phyloP scores from a whole-genome alignment of 2,888 invertebrate species.

The Myopa testacea region DNA sequence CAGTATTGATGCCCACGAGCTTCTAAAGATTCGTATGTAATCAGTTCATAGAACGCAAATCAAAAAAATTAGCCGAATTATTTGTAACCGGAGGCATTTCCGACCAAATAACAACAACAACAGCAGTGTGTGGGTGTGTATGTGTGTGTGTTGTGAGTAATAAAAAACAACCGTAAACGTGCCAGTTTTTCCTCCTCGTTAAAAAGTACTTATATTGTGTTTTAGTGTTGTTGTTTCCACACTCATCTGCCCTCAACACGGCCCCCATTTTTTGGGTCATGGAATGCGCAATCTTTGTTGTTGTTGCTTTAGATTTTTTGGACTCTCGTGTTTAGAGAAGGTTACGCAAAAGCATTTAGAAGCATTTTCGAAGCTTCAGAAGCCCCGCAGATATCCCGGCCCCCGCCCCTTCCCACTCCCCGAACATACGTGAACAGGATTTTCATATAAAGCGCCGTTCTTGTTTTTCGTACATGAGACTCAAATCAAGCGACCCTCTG shows the following conservation, averaged over 20 bases:
- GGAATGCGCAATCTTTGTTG: not conserved
- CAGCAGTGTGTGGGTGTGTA: constrained; percentile 40
- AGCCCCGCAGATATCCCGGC: too few relatives aligned
- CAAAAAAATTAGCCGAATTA: constrained; percentile 48
- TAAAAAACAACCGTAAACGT: not conserved
- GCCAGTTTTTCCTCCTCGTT: constrained; percentile 4
- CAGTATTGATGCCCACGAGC: not conserved
- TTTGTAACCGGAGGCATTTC: constrained; percentile 47
- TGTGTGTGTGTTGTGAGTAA: constrained; percentile 57
- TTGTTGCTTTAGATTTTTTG: not conserved
- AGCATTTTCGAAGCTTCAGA: too few relatives aligned
- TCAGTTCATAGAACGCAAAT: not conserved
- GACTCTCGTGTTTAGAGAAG: not conserved
- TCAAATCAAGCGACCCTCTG: not conserved
- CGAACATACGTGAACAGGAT: not conserved
- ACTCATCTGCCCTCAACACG: too few relatives aligned
- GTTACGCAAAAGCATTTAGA: too few relatives aligned
- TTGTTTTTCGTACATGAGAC: not conserved
- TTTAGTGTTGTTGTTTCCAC: not conserved
- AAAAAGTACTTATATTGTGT: not conserved
- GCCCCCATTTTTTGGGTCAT: too few relatives aligned
- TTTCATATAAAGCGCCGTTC: not conserved
- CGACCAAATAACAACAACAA: constrained; percentile 32
- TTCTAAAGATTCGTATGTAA: not conserved
- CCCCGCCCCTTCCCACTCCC: not conserved